A percentile compares a stretch with the other conserved stretches of the same genome.
phyloP scores from a whole-genome alignment of 1,140 invertebrate species.

The Drosophila pandora region DNA sequence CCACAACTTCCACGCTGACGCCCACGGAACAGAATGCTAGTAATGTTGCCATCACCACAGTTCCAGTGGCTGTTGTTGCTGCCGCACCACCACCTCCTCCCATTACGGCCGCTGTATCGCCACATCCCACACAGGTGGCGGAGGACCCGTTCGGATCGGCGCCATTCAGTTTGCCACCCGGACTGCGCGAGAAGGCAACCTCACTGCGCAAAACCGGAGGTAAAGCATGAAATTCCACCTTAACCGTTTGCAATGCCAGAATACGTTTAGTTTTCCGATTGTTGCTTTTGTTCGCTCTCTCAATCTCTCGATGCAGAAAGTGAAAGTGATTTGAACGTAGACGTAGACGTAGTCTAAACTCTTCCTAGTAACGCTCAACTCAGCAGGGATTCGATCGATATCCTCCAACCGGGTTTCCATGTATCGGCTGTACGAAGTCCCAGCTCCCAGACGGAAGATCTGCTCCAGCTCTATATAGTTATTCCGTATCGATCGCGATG shows the following conservation, averaged over 20 bases:
- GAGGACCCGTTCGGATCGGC: conserved; percentile 93
- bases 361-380: conserved; percentile 70
- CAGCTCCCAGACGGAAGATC: conserved; percentile 34
- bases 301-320: conserved; percentile 79
- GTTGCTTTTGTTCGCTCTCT: conserved; percentile 81
- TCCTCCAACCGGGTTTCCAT: conserved; percentile 19
- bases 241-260: conserved; percentile 69
- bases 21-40: conserved; percentile 70
- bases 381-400: conserved; percentile 29
- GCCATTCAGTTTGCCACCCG: conserved; percentile 90
- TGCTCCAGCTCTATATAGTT: conserved; percentile 25
- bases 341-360: conserved; percentile 79
- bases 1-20: conserved; percentile 79
- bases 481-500: conserved; percentile 14
- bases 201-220: conserved; percentile 86
- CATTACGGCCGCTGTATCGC: conserved; percentile 39
- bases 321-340: conserved; percentile 79
- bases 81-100: conserved; percentile 1
- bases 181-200: conserved; percentile 85
- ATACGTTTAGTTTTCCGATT: conserved; percentile 81
- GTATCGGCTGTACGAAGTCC: conserved; percentile 13
- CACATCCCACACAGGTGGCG: conserved; percentile 76
- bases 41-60: conserved; percentile 2
- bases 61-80: conserved; percentile 78
- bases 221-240: conserved; percentile 86